Conservation (phyloP, 2,888 invertebrate species). For the Cryptosula pallasiana region DNA sequence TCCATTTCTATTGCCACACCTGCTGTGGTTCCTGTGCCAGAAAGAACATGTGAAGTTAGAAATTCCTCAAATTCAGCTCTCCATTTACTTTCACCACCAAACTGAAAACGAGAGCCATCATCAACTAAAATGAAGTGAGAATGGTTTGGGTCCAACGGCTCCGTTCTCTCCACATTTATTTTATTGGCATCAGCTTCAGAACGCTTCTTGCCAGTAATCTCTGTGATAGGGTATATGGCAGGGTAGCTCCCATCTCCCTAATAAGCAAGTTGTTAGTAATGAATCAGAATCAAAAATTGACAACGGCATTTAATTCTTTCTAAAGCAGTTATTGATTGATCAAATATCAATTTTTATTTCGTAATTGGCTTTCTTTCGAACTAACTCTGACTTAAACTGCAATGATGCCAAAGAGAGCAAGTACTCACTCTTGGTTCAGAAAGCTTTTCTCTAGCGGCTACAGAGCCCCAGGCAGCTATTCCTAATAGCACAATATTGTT, state of each 20-base stretch:
- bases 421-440: too few relatives aligned
- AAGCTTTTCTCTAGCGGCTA: too few relatives aligned
- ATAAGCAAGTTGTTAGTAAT: too few relatives aligned
- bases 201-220: conserved; percentile 28
- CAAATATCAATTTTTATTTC: too few relatives aligned
- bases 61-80: conserved; percentile 39
- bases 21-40: neutral
- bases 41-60: neutral
- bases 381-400: too few relatives aligned
- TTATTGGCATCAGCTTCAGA: neutral
- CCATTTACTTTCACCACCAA: conserved; percentile 45
- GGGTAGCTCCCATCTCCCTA: conserved; percentile 41
- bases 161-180: neutral
- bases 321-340: too few relatives aligned
- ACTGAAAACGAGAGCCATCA: conserved; percentile 44
- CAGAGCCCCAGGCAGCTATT: conserved; percentile 47
- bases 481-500: conserved; percentile 44
- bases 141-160: conserved; percentile 50
- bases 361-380: too few relatives aligned
- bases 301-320: too few relatives aligned
- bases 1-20: neutral
- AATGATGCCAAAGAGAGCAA: too few relatives aligned
- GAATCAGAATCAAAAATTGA: too few relatives aligned
- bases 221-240: conserved; percentile 39
- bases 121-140: conserved; percentile 53